Evolutionary conservation across 2,888 invertebrate species (phyloP).

Genomic region (Agelastica alni): DNA sequence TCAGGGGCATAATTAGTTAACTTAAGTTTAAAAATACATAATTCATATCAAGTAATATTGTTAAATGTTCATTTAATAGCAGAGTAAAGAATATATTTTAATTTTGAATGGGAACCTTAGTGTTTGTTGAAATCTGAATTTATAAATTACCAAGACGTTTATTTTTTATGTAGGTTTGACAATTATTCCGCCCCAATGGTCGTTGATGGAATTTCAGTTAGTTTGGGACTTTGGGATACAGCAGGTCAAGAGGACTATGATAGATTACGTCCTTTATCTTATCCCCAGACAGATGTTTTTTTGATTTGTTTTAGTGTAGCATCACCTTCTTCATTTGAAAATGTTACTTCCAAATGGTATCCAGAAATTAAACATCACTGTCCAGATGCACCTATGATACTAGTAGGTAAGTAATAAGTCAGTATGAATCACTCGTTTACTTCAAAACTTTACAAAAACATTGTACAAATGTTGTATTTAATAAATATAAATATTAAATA

Average conservation of each 20-base stretch:
- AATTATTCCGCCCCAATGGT: conserved; percentile 99
- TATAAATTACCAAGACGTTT: too few relatives aligned
- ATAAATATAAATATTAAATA: too few relatives aligned
- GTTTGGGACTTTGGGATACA: conserved; percentile 97
- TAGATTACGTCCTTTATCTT: conserved; percentile 91
- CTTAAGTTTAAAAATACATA: too few relatives aligned
- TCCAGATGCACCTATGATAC: conserved; percentile 97
- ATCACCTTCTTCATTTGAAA: conserved; percentile 98
- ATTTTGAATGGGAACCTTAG: too few relatives aligned
- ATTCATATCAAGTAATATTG: too few relatives aligned
- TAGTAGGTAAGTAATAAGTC: conserved; percentile 94
- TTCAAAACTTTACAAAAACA: too few relatives aligned
- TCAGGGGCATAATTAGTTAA: too few relatives aligned
- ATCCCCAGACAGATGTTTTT: conserved; percentile 99
- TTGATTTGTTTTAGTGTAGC: conserved; percentile 99
- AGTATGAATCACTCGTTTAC: too few relatives aligned
- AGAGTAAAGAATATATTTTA: too few relatives aligned
- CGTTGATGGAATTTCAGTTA: conserved; percentile 96
- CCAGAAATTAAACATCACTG: conserved; percentile 99
- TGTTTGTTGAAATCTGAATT: too few relatives aligned
- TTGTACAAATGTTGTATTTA: too few relatives aligned
- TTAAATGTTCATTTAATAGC: too few relatives aligned
- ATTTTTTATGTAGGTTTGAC: conserved; percentile 81
- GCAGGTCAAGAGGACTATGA: conserved; percentile 98
- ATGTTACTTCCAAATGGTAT: conserved; percentile 99